Evolutionary conservation across 1,140 invertebrate genomes (phyloP).

Genomic region (Drosophila tropicalis): DNA sequence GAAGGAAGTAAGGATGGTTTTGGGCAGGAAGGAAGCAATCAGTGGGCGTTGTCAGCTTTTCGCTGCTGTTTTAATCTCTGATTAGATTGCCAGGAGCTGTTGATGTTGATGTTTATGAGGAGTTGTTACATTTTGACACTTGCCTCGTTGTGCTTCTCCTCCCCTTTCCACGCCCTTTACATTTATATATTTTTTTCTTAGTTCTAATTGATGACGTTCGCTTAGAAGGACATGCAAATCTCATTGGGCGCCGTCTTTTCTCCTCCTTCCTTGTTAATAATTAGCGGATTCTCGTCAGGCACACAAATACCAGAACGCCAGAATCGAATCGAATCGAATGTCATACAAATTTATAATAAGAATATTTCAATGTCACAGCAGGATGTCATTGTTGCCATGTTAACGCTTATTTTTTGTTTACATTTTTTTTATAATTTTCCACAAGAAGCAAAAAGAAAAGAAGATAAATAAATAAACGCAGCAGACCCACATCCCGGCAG

Average conservation of each 20-base stretch:
- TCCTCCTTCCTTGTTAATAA: slow-evolving; percentile 27
- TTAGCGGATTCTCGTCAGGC: slow-evolving; percentile 34
- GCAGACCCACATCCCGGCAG: neutral
- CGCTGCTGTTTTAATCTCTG: slow-evolving; percentile 79
- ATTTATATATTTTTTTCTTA: neutral
- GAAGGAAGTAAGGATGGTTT: neutral
- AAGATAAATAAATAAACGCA: slow-evolving; percentile 3
- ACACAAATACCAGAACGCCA: slow-evolving; percentile 11
- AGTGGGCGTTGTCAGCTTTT: slow-evolving; percentile 48
- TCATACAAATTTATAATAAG: slow-evolving; percentile 81
- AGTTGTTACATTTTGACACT: slow-evolving; percentile 59
- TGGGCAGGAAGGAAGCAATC: slow-evolving; percentile 53
- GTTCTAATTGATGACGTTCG: too few species aligned
- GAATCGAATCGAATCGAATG: slow-evolving; percentile 55
- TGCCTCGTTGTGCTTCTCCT: neutral
- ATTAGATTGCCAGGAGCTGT: slow-evolving; percentile 65
- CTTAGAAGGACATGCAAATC: too few species aligned
- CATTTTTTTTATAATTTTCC: slow-evolving; percentile 66
- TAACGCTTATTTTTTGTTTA: slow-evolving; percentile 81
- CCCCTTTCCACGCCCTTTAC: neutral
- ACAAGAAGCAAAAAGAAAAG: slow-evolving; percentile 10
- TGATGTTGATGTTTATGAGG: slow-evolving; percentile 65
- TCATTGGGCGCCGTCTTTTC: too few species aligned
- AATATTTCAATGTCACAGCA: slow-evolving; percentile 81
- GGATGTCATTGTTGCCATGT: slow-evolving; percentile 83